Base-by-base conservation (phyloP, 2,888 invertebrate genomes). In the Unio pictorum region DNA sequence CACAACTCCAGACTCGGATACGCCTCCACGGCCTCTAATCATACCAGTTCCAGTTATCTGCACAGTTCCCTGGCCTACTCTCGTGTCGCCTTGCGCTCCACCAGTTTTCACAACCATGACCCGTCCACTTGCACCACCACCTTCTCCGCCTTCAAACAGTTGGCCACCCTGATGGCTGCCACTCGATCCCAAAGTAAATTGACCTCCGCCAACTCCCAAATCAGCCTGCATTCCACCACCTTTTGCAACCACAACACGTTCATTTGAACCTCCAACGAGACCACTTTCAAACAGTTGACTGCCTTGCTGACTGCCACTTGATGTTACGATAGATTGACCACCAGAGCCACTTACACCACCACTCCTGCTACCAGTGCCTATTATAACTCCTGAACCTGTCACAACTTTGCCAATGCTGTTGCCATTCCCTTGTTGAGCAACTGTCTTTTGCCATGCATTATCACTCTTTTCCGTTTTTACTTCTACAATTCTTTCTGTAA, bases 1-100 rank as follows among this genome's bases (percentile, higher is more conserved):
- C 5, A 55, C 55, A 2, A 26, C 28, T 7, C 66, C 55, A 4
- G 18, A 18, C 11, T 15, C 45, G 3, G 45, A 45, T 6, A 58
- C 55, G 18, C 54, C 58, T 57, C 71, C 69, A 54, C 54, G 64
- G 17, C 55, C 67, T 61, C 61, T 57, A 20, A 68, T 45, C 58
- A 61, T 60, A 23, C 66, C 68, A 58, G 54, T 66, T 28, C 65
- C 61, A 23, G 63, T 54, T 30, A 66, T 2, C 15, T 70, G 58
- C 20, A 62, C 70, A 45, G 45, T 30, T 45, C 64, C 66, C 26
- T 60, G 54, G 30, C 20, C 45, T 11, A 26, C 57, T 55, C 18
- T 66, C 57, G 45, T 61, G 23, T 34, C 61, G 8, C 45, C 23
- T 69, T 65, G 65, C 23, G 64, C 58, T 23, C 64, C 66, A 65